Evolutionary conservation across 2,888 invertebrate genomes (phyloP), one percentile per base, ranked within the genome.

Genomic region (Habrosyne pyritoides): DNA sequence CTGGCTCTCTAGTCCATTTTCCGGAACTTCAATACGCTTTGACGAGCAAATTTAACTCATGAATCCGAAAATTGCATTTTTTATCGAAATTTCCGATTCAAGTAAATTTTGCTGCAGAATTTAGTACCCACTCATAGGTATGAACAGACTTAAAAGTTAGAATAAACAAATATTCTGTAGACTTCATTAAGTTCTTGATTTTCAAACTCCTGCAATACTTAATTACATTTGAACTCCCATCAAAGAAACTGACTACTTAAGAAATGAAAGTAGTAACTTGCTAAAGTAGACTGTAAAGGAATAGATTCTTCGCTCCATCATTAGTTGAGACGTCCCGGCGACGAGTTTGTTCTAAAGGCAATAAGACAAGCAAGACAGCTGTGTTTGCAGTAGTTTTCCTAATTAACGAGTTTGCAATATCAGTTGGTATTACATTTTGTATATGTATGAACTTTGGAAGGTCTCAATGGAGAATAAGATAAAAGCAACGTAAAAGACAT

Each of bases 161-260:
- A 6, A 28, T 1, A 10, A 33, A 8, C 10, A 33, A 10, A 12
- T 8, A 33, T 6, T 28, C 10, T 2, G 8, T 12, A 33, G 2
- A 33, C 33, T 12, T 2, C 12, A 33, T 12, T 24, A 24, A 24
- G 24, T 24, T 36, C 2, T 36, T 36, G 14, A 14, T 36, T 36
- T 14, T 5, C 2, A 14, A 42, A 42, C 42, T 42, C 18, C 8
- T 42, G 8, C 42, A 42, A 18, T 18, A 42, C 42, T 42, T 42
- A 42, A 42, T 42, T 42, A 42, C 42, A 42, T 42, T 42, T 18
- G 42, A 18, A 42, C 42, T 36, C n/a, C 24, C 14, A 36, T 42
- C 42, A 42, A 42, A 42, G 42, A 18, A 18, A 42, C 14, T 42
- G 42, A 42, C 18, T 42, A 42, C 42, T 42, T 42, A 42, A 7